These are phyloP conservation scores for Phyto melanocephala DNA, from an alignment of 2,888 invertebrate genomes.

Conservation along the genomic window DNA sequence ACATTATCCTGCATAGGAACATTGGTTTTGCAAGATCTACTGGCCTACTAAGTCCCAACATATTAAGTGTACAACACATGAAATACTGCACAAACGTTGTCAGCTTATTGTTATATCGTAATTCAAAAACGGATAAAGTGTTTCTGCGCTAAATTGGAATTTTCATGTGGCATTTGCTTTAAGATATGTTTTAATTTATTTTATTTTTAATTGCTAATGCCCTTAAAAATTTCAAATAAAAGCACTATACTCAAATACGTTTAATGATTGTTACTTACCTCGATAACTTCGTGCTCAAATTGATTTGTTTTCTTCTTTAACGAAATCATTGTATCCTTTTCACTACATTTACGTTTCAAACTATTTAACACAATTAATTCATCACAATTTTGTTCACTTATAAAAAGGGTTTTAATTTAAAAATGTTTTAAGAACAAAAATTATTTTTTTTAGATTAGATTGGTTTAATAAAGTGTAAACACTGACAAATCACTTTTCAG, in stretches of 20 bases:
- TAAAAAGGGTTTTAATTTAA: too few relatives aligned
- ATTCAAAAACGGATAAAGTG: not conserved
- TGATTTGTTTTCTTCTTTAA: constrained; percentile 67
- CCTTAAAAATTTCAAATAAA: constrained; percentile 75
- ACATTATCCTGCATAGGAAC: constrained; percentile 59
- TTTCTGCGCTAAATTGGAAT: constrained; percentile 73
- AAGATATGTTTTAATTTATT: not conserved
- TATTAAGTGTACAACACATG: constrained; percentile 71
- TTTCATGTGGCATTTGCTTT: constrained; percentile 72
- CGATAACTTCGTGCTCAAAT: constrained; percentile 66
- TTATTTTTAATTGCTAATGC: constrained; percentile 69
- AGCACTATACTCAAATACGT: constrained; percentile 69
- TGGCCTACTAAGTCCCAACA: constrained; percentile 80
- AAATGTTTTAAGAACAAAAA: too few relatives aligned
- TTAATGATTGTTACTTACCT: constrained; percentile 56
- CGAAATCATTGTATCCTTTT: constrained; percentile 55
- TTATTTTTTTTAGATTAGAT: too few relatives aligned
- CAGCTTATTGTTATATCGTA: not conserved
- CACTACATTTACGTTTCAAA: constrained; percentile 19
- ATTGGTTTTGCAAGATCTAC: constrained; percentile 70
- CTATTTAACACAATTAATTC: constrained; percentile 33
- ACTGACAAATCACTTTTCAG: too few relatives aligned
- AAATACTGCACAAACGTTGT: not conserved
- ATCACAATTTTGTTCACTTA: not conserved
- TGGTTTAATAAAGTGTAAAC: too few relatives aligned